Base-by-base conservation (phyloP, 2,888 invertebrate species). In the Dinocampus coccinellae region DNA sequence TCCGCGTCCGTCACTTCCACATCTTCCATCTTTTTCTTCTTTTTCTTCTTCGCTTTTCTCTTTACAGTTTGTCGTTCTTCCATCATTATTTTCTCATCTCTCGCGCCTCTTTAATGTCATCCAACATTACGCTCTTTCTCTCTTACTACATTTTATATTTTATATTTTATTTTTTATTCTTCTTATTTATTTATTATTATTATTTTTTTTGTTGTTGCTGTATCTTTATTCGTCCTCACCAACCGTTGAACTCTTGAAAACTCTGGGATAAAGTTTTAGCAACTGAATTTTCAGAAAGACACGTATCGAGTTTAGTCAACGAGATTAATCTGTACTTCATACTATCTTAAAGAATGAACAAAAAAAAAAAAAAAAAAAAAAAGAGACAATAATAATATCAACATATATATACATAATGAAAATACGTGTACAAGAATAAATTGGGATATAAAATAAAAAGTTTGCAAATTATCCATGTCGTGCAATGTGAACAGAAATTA, bases 61-160 rank as follows among this genome's bases (percentile, higher is more conserved):
- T 61, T 61, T 57, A 65, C 42, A 20, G 58, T 22, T 62, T 55
- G 47, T 65, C 58, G 53, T 66, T 61, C 39, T 42, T 73, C 34
- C 42, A 57, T 66, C 66, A 66, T 66, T 66, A 66, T 66, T 66
- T 66, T 66, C 66, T 66, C 66, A 66, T 66, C 66, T 66, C 66
- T 66, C 16, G 66, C 57, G 66, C 57, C 66, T 66, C 66, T 66
- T 66, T 57, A 66, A 66, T 42, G 66, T 66, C 66, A 66, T 66
- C 66, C 66, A 47, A 47, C 47, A 29, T 55, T 66, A n/a, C 29
- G 34, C 26, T 53, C 52, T 64, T 63, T 63, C 47, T 47, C 29
- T 52, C 52, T 63, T 42, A 39, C 39, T 62, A 22, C 42, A 39
- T 26, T 63, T n/a, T 29, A 42, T 34, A 22, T 60, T 60, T 60